Evolutionary conservation across 2,888 invertebrate species (phyloP), one percentile per base, ranked within the genome.

Genomic region (Sinodicranocentrus sp.): DNA sequence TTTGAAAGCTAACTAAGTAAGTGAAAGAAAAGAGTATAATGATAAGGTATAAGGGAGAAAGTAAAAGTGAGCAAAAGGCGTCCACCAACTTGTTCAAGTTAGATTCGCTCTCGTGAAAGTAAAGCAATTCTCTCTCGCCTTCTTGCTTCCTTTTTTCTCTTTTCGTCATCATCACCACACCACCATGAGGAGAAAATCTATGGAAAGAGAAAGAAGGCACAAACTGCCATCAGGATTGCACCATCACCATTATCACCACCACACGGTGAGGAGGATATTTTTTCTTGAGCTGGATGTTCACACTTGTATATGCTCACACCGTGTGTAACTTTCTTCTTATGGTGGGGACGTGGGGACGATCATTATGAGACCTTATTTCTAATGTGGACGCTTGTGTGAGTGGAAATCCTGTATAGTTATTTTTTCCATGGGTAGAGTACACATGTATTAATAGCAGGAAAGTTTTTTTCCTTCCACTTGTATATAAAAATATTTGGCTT

Each of bases 111-210:
- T 63, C 15, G 33, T 44, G 39, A 63, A 73, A 77, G 67, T 77
- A 76, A 77, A 59, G 77, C 77, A 68, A 68, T 68, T 76, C 65
- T 59, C 33, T 63, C 63, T 63, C 63, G 63, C 52, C 63, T 63
- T 61, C 52, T 39, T 48, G 28, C 63, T 63, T 73, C 67, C 25
- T 63, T 57, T 39, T 21, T 48, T 63, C 75, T 52, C 25, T 48
- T 57, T 48, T 71, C 33, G 63, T 63, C 63, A 63, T 33, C 63
- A 63, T 13, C 33, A 63, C 25, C 26, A 59, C 15, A n/a, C 48
- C 48, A 48, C 13, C 48, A 48, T 48, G 15, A 15, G 10, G 2
- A 6, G 48, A 10, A 48, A 48, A 63, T 25, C 63, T 63, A 44
- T 13, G 39, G 33, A 33, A 28, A 61, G 21, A 10, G 25, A 10